Percentiles rank a stretch among this genome's conserved stretches.
phyloP scores from a whole-genome alignment of 2,888 invertebrate species.

The Lampropteryx suffumata region DNA sequence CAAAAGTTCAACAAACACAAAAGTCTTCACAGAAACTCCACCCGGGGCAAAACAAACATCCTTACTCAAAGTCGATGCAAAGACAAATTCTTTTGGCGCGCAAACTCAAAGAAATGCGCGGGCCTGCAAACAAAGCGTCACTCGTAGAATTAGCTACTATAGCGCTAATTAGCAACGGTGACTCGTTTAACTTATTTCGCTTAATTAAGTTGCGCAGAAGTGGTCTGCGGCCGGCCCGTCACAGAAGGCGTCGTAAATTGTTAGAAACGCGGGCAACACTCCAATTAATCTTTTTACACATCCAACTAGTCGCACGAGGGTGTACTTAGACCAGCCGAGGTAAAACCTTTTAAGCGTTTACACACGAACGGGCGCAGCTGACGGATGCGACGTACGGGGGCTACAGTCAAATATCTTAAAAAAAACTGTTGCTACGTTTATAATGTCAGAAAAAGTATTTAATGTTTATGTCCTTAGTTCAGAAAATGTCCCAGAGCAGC shows the following conservation, averaged over 20 bases:
- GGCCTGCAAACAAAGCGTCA: constrained; percentile 74
- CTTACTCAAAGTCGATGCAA: constrained; percentile 74
- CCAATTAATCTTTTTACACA: constrained; percentile 83
- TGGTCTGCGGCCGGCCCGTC: constrained; percentile 78
- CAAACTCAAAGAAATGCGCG: constrained; percentile 73
- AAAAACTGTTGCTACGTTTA: not conserved
- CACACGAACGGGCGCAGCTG: constrained; percentile 46
- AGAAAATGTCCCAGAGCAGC: not conserved
- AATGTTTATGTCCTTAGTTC: not conserved
- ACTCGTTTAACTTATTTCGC: constrained; percentile 82
- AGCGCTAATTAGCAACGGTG: constrained; percentile 80
- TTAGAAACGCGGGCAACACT: constrained; percentile 77
- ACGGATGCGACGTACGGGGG: constrained; percentile 23
- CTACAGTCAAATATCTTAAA: not conserved
- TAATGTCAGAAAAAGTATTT: not conserved
- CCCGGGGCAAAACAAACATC: constrained; percentile 70
- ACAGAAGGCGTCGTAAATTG: constrained; percentile 76
- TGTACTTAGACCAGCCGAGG: constrained; percentile 68
- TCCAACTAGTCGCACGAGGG: constrained; percentile 73
- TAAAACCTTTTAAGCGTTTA: constrained; percentile 62
- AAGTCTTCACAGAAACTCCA: constrained; percentile 56
- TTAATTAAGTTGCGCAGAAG: constrained; percentile 81
- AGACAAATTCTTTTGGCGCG: constrained; percentile 81
- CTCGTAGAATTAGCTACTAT: constrained; percentile 79
- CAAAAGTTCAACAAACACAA: constrained; percentile 57